A percentile compares a stretch with the other conserved stretches of the same genome.
These are phyloP conservation scores for Meteorus sp. DNA, from an alignment of 1,140 invertebrate genomes.

Conservation along the genomic window DNA sequence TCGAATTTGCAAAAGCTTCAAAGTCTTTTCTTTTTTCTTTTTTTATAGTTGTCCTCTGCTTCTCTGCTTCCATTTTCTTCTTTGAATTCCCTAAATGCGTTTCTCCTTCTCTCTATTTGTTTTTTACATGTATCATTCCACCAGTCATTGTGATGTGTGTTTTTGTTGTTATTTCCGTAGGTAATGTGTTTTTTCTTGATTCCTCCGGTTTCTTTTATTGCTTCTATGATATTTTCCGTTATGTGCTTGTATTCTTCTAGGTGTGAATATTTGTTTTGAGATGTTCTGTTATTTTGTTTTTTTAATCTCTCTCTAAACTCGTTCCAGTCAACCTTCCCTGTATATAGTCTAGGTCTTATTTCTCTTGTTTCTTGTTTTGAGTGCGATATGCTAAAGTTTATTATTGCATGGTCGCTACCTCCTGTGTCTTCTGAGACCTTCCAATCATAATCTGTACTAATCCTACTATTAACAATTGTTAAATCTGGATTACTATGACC, in stretches of 20 bases:
- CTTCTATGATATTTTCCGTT: neutral
- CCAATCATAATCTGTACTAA: neutral
- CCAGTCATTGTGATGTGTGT: neutral
- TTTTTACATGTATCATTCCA: neutral
- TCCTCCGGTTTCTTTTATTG: neutral
- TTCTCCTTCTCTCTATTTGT: neutral
- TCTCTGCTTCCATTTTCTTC: neutral
- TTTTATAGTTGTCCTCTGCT: neutral
- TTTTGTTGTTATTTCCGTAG: neutral
- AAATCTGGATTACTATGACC: neutral
- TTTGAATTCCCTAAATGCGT: neutral
- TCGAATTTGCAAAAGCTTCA: neutral
- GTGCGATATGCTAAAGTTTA: neutral
- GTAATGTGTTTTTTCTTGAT: neutral
- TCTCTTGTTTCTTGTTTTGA: neutral
- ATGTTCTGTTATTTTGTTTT: neutral
- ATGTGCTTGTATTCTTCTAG: neutral
- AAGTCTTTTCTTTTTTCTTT: slow-evolving; percentile 12
- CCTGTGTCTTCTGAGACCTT: neutral
- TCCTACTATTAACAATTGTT: neutral
- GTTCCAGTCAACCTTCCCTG: slow-evolving; percentile 7
- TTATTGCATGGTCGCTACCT: neutral
- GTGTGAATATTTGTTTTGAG: neutral
- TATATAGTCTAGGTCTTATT: neutral
- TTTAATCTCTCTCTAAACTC: neutral